Conservation (phyloP, 2,797 vertebrate species). For the Paedocypris micromegethes region DNA sequence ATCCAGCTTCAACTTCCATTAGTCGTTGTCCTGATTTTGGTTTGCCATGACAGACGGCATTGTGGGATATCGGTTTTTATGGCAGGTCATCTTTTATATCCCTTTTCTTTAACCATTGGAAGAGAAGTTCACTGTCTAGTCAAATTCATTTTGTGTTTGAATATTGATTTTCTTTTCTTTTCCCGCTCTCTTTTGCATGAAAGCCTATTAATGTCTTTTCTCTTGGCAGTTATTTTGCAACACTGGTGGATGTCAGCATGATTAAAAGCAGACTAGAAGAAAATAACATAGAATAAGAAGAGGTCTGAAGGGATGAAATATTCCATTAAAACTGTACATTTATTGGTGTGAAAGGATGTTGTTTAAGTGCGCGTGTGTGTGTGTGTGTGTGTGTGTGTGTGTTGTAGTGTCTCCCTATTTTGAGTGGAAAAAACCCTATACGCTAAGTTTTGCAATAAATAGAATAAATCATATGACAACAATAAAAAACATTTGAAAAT, state of each 20-base stretch:
- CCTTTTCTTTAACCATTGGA: constrained; percentile 75
- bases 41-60: constrained; percentile 72
- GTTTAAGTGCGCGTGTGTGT: too few species aligned
- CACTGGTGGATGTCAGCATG: constrained; percentile 50
- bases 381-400: too few species aligned
- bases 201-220: constrained; percentile 56
- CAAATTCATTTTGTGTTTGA: constrained; percentile 77
- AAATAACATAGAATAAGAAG: constrained; percentile 33
- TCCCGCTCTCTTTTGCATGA: constrained; percentile 3
- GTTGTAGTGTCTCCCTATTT: too few species aligned
- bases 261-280: constrained; percentile 47
- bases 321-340: too few species aligned
- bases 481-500: too few species aligned
- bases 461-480: too few species aligned
- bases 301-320: neutral
- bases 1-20: constrained; percentile 73
- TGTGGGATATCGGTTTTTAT: constrained; percentile 75
- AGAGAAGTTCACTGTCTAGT: constrained; percentile 71
- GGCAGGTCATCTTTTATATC: constrained; percentile 77
- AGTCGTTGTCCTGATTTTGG: constrained; percentile 68
- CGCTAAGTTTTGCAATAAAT: too few species aligned
- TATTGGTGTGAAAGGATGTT: too few species aligned
- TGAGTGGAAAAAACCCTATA: too few species aligned
- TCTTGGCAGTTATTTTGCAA: constrained; percentile 51
- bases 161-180: constrained; percentile 63